Evolutionary conservation across 2,113 vertebrate species (phyloP).

Genomic region (Phyllostomus hastatus): DNA sequence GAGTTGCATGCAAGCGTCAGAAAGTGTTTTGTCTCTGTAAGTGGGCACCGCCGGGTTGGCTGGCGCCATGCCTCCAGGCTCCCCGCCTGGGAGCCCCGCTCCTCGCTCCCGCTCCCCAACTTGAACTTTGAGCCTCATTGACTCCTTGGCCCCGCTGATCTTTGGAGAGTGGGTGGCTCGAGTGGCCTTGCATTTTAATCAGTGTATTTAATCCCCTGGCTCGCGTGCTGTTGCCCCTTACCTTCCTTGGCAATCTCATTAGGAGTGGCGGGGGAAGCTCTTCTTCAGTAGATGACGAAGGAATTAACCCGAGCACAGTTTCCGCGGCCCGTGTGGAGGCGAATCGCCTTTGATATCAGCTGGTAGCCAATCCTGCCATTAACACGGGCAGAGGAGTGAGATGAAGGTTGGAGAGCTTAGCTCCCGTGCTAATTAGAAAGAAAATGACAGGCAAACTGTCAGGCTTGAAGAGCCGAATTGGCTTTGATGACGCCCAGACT

Average conservation of each 20-base stretch:
- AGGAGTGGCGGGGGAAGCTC: not conserved
- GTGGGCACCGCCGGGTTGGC: not conserved
- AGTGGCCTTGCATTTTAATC: not conserved
- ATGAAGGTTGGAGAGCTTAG: not conserved
- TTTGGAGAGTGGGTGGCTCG: not conserved
- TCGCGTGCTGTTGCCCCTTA: too few species aligned
- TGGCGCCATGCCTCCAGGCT: accelerated
- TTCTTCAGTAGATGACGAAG: not conserved
- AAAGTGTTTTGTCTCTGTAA: not conserved
- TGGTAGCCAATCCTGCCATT: not conserved
- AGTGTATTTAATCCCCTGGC: not conserved
- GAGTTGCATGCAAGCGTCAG: conserved; percentile 46
- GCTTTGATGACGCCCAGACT: not conserved
- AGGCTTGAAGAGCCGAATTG: not conserved
- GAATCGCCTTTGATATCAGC: not conserved
- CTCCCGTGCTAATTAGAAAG: conserved; percentile 4
- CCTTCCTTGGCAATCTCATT: not conserved
- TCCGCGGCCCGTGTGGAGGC: not conserved
- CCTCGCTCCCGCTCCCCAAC: not conserved
- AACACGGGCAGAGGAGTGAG: not conserved
- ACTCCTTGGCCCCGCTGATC: conserved; percentile 43
- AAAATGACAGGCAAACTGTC: not conserved
- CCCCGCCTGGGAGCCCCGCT: not conserved
- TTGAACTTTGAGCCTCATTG: conserved; percentile 54
- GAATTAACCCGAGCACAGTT: not conserved